phyloP scores from a whole-genome alignment of 1,140 invertebrate species.

The Ostrea edulis region DNA sequence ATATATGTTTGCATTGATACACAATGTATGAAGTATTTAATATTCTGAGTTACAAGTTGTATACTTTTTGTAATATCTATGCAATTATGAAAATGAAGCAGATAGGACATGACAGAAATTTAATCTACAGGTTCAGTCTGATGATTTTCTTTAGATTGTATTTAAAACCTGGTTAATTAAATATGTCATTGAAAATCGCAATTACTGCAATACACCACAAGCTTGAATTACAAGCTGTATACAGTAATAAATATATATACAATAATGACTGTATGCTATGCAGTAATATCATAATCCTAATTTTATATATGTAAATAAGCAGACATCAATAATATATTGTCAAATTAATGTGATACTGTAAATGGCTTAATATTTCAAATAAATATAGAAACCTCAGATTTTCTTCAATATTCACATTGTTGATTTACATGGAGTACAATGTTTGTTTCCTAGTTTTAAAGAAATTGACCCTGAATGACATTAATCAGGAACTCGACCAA shows the following conservation, averaged over 20 bases:
- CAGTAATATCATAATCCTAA: neutral
- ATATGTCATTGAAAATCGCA: neutral
- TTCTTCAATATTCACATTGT: neutral
- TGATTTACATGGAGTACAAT: neutral
- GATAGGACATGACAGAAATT: too few species aligned
- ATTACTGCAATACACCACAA: neutral
- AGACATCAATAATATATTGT: conserved; percentile 29
- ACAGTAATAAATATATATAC: too few species aligned
- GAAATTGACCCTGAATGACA: too few species aligned
- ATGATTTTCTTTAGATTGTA: too few species aligned
- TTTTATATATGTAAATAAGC: conserved; percentile 32
- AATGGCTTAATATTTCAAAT: conserved; percentile 37
- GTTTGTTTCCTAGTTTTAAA: too few species aligned
- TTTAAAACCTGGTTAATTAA: too few species aligned
- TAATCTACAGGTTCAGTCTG: too few species aligned
- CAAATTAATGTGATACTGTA: conserved; percentile 27
- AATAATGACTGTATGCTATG: neutral
- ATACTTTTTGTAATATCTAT: neutral
- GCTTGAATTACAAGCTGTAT: conserved; percentile 5
- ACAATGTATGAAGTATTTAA: neutral
- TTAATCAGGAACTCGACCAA: too few species aligned
- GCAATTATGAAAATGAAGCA: neutral
- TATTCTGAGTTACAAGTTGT: neutral
- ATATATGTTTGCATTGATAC: neutral
- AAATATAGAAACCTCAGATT: conserved; percentile 24